Conservation (phyloP, 2,888 invertebrate species). For the Tetheella fluctuosa region DNA sequence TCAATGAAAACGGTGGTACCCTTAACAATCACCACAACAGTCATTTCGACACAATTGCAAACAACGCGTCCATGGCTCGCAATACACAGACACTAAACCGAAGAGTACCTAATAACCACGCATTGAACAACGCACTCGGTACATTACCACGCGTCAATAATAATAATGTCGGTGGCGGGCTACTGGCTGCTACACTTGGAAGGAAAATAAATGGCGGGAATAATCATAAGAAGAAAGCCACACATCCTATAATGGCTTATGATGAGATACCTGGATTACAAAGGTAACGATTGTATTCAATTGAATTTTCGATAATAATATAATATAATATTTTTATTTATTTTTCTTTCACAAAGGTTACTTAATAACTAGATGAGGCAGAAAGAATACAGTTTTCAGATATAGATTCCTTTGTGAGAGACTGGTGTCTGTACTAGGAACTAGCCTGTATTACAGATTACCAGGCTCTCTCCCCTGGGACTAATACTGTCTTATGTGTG, state of each 20-base stretch:
- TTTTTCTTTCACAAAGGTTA: too few relatives aligned
- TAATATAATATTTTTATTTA: too few relatives aligned
- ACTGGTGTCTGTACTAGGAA: too few relatives aligned
- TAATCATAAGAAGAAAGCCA: constrained; percentile 77
- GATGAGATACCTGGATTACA: constrained; percentile 85
- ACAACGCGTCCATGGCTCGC: constrained; percentile 63
- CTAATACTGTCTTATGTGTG: too few relatives aligned
- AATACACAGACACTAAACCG: constrained; percentile 77
- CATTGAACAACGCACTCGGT: constrained; percentile 75
- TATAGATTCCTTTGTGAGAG: too few relatives aligned
- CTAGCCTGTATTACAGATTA: too few relatives aligned
- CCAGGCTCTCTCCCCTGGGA: too few relatives aligned
- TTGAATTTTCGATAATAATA: too few relatives aligned
- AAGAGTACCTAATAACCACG: constrained; percentile 62
- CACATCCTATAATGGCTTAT: constrained; percentile 83
- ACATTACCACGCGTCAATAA: constrained; percentile 76
- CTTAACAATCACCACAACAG: constrained; percentile 60
- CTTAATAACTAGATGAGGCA: too few relatives aligned
- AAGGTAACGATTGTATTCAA: constrained; percentile 48
- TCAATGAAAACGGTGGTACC: constrained; percentile 75
- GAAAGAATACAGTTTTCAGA: too few relatives aligned
- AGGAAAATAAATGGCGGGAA: constrained; percentile 83
- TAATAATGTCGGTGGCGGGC: constrained; percentile 58
- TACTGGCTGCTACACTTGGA: constrained; percentile 71
- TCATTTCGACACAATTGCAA: constrained; percentile 58